Percentiles rank a stretch among this genome's conserved stretches.
Evolutionary conservation across 2,113 vertebrate species (phyloP).

Genomic region (Oxyura jamaicensis): DNA sequence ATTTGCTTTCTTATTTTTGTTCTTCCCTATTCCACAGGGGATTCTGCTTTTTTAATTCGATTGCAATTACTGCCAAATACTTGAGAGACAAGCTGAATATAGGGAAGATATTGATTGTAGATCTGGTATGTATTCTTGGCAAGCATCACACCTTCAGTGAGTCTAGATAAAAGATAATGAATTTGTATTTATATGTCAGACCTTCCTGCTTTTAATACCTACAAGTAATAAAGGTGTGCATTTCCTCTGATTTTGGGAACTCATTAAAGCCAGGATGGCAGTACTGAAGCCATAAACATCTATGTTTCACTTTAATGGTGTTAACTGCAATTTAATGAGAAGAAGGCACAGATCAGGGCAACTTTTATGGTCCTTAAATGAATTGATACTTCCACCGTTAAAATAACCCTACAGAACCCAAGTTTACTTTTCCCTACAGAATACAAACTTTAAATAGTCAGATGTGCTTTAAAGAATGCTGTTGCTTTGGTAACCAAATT

Average conservation of each 20-base stretch:
- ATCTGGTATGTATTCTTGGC: constrained; percentile 83
- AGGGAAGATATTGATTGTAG: constrained; percentile 86
- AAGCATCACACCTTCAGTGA: constrained; percentile 51
- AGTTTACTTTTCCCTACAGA: constrained; percentile 82
- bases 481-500: constrained; percentile 74
- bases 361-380: constrained; percentile 84
- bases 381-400: constrained; percentile 84
- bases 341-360: constrained; percentile 82
- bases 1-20: constrained; percentile 86
- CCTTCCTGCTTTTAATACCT: constrained; percentile 75
- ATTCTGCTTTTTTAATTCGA: constrained; percentile 87
- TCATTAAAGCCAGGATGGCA: constrained; percentile 83
- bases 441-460: constrained; percentile 77
- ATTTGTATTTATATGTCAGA: constrained; percentile 65
- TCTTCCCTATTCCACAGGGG: constrained; percentile 85
- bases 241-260: constrained; percentile 83
- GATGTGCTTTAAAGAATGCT: constrained; percentile 74
- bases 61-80: constrained; percentile 86
- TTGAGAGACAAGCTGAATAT: constrained; percentile 85
- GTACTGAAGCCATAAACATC: constrained; percentile 82
- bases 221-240: constrained; percentile 74
- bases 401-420: constrained; percentile 79
- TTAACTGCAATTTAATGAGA: constrained; percentile 86
- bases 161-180: constrained; percentile 67
- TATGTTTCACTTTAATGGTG: constrained; percentile 83